Evolutionary conservation across 2,113 vertebrate genomes (phyloP), one percentile per base, ranked within the genome.

Genomic region (Scolopax mira): DNA sequence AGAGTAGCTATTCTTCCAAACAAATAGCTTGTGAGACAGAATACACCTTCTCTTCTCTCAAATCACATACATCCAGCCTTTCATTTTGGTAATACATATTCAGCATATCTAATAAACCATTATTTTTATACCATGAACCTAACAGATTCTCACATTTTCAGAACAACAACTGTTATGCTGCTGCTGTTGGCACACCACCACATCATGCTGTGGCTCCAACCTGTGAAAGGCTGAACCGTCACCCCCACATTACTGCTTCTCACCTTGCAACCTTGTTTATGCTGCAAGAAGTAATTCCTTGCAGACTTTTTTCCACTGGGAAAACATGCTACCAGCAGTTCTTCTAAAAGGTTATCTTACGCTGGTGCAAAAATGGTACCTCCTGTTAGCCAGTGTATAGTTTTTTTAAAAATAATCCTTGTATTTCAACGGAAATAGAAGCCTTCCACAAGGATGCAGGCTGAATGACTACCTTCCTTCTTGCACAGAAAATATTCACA

Each of bases 161-260:
- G 48, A 58, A 58, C 0, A 3, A 2, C 11, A 74, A 16, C 13
- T 4, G 11, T n/a, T 41, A 33, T 79, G 65, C 42, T 57, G 18
- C 30, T 57, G 44, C 54, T 60, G 30, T 18, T n/a, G 57, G 11
- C 37, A 57, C 18, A 39, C 24, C 22, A 41, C 7, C 41, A 5
- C 33, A 31, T 28, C n/a, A 10, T 4, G 33, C 49, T 7, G 3
- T 7, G 22, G 44, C 44, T 73, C 23, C 55, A 74, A 11, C 30
- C 19, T 1, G 1, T 9, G 9, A 54, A 55, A 65, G 28, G 41
- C 73, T 46, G 25, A 87, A 75, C 30, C 19, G 10, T 11, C 9
- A 51, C 9, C 30, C 28, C 5, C 0, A 0, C 14, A 1, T 13
- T 6, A 44, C 0, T 55, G 41, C 66, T 41, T 8, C 65, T 55